phyloP scores from a whole-genome alignment of 2,888 invertebrate genomes.

The Amblyteles armatorius region DNA sequence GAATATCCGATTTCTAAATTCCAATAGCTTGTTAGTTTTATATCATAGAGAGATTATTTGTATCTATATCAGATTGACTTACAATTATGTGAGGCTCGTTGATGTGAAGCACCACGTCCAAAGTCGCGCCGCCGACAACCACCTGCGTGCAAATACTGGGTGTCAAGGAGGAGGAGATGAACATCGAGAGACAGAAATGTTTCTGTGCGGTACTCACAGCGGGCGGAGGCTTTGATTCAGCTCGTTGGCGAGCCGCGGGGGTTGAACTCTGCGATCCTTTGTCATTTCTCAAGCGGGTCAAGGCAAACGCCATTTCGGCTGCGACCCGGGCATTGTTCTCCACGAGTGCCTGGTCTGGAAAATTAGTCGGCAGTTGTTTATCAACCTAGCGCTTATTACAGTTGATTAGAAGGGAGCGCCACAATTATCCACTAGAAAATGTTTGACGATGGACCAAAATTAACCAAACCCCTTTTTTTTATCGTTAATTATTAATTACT shows the following conservation, averaged over 20 bases:
- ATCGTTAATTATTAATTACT: background rate
- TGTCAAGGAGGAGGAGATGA: conserved; percentile 9
- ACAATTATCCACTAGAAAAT: background rate
- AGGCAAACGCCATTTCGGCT: conserved; percentile 89
- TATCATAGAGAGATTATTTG: too few relatives aligned
- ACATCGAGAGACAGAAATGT: conserved; percentile 48
- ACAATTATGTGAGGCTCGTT: conserved; percentile 89
- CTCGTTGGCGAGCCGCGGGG: conserved; percentile 53
- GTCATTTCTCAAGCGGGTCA: conserved; percentile 63
- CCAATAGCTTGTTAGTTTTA: too few relatives aligned
- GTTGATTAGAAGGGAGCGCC: background rate
- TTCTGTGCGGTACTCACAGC: conserved; percentile 70
- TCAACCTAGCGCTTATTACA: background rate
- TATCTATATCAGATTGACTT: conserved; percentile 81
- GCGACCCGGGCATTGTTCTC: conserved; percentile 96
- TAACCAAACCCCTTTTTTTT: background rate
- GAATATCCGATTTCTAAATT: too few relatives aligned
- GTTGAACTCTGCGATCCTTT: conserved; percentile 44
- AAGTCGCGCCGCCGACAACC: conserved; percentile 92
- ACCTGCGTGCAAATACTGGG: conserved; percentile 83
- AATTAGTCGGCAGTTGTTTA: background rate
- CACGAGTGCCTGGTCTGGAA: conserved; percentile 94
- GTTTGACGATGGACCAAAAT: background rate
- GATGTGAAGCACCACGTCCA: conserved; percentile 90
- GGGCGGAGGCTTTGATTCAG: conserved; percentile 17